Conservation (phyloP, 2,113 vertebrate genomes). For the Seriola rivoliana region DNA sequence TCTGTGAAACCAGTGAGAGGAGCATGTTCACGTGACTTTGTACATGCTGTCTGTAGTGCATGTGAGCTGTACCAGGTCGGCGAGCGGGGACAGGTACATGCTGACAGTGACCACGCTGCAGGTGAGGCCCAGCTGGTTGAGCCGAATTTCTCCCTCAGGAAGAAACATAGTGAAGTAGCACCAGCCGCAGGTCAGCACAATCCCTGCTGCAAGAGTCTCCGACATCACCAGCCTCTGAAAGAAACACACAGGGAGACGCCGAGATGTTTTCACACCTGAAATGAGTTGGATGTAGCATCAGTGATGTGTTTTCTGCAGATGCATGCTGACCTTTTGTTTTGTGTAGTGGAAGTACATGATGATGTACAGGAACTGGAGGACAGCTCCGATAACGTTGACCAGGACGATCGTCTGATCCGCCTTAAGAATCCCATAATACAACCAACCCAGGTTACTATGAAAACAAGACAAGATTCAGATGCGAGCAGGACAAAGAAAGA, state of each 20-base stretch:
- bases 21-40: neutral
- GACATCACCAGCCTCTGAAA: constrained; percentile 80
- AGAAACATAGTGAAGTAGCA: constrained; percentile 88
- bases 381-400: constrained; percentile 89
- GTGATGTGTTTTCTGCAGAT: neutral
- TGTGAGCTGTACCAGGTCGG: constrained; percentile 86
- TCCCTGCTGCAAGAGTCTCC: constrained; percentile 78
- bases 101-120: constrained; percentile 93
- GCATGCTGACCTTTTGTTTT: constrained; percentile 85
- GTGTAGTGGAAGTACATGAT: constrained; percentile 88
- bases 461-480: constrained; percentile 27
- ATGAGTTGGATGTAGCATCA: no score
- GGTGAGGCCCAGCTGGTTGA: constrained; percentile 89
- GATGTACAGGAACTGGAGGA: constrained; percentile 90
- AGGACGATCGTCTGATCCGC: constrained; percentile 86
- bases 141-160: constrained; percentile 51
- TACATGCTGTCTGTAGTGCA: neutral
- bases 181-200: constrained; percentile 79
- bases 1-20: neutral
- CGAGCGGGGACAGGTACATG: constrained; percentile 95
- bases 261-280: neutral
- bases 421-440: constrained; percentile 92
- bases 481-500: neutral
- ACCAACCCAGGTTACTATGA: constrained; percentile 92
- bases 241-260: neutral